Percentiles rank a stretch among this genome's conserved stretches.
Conservation (phyloP, 2,888 invertebrate species). For the Stictocephala bisonia region DNA sequence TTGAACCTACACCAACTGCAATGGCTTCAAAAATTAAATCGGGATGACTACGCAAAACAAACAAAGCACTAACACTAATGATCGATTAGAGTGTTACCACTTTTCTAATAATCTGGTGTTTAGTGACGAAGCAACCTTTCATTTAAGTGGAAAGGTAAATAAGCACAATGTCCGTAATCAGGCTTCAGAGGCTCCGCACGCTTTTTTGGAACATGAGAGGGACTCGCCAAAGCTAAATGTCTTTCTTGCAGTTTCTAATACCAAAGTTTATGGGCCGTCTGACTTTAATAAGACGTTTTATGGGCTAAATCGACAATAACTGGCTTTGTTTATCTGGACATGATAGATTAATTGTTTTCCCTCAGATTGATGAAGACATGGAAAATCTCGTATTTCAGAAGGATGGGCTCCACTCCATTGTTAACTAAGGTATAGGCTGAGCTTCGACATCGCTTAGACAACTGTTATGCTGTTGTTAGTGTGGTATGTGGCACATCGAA, state of each 20-base stretch:
- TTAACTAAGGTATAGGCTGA: too few species aligned
- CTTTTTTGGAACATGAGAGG: slow-evolving; percentile 5
- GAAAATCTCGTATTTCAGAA: too few species aligned
- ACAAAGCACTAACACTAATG: not conserved
- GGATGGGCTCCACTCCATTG: too few species aligned
- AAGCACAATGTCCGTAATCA: not conserved
- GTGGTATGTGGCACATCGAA: too few species aligned
- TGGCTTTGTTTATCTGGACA: too few species aligned
- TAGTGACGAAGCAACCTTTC: not conserved
- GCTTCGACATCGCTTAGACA: too few species aligned
- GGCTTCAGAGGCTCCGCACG: not conserved
- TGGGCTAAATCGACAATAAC: too few species aligned
- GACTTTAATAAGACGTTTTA: too few species aligned
- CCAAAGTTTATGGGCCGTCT: too few species aligned
- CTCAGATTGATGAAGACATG: too few species aligned
- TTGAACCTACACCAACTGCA: not conserved
- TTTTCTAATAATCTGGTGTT: slow-evolving; percentile 13
- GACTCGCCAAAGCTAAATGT: slow-evolving; percentile 10
- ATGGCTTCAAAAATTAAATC: slow-evolving; percentile 2
- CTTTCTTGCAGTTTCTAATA: slow-evolving; percentile 4
- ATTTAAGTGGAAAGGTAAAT: slow-evolving; percentile 8
- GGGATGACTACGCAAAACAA: not conserved
- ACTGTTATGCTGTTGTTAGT: too few species aligned
- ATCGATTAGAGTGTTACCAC: not conserved
- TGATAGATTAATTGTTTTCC: too few species aligned